A percentile compares a stretch with the other conserved stretches of the same genome.
These are phyloP conservation scores for Ataeniobius toweri DNA, from an alignment of 2,797 vertebrate genomes.

Conservation along the genomic window DNA sequence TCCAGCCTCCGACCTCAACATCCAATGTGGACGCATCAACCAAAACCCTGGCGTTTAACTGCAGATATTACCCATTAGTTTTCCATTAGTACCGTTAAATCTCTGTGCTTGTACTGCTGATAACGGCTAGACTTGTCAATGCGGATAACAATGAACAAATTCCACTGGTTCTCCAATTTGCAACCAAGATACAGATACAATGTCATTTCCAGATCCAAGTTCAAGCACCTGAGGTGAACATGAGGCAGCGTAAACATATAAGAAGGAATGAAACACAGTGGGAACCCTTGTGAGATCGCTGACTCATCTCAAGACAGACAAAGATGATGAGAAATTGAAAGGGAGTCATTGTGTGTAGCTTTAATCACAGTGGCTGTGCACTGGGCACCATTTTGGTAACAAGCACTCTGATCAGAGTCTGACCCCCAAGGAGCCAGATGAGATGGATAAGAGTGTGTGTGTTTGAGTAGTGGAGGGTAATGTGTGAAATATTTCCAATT, in stretches of 20 bases:
- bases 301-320: conserved; percentile 25
- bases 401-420: conserved; percentile 18
- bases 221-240: neutral
- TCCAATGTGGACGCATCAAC: neutral
- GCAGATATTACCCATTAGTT: neutral
- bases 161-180: neutral
- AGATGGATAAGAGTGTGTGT: neutral
- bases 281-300: neutral
- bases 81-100: too few species aligned
- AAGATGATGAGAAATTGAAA: conserved; percentile 32
- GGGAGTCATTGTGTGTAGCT: conserved; percentile 10
- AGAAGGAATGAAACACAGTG: conserved; percentile 6
- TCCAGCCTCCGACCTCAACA: neutral
- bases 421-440: conserved; percentile 9
- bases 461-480: neutral
- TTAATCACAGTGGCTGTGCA: neutral
- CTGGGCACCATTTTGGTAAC: conserved; percentile 19
- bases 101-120: neutral
- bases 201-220: neutral
- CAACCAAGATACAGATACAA: too few species aligned
- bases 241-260: conserved; percentile 19
- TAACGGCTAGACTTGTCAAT: neutral
- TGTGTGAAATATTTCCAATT: conserved; percentile 8
- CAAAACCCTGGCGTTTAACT: neutral
- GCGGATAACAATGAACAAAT: neutral